Percentiles rank a stretch among this genome's conserved stretches.
These are phyloP conservation scores for Daboia siamensis DNA, from an alignment of 2,113 vertebrate genomes.

Conservation along the genomic window DNA sequence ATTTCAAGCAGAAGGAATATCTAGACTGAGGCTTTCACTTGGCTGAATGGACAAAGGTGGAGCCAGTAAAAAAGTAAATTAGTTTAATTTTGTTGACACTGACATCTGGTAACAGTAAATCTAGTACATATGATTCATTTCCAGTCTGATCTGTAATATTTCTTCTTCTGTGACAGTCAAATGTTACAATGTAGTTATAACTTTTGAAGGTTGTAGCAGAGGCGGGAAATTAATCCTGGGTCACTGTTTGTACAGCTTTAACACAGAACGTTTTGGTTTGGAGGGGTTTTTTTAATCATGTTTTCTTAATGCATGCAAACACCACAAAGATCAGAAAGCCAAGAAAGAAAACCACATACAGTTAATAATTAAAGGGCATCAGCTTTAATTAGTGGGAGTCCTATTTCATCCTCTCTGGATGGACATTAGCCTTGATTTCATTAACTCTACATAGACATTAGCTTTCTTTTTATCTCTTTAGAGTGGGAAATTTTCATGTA, in stretches of 20 bases:
- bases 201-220: not conserved
- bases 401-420: not conserved
- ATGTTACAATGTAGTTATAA: not conserved
- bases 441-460: not conserved
- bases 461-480: slow-evolving; percentile 1
- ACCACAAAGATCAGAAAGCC: not conserved
- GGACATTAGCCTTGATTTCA: not conserved
- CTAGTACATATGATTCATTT: not conserved
- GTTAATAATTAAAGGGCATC: not conserved
- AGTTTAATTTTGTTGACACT: not conserved
- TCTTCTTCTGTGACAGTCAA: not conserved
- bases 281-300: not conserved
- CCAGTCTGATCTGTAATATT: not conserved
- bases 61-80: not conserved
- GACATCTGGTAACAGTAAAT: not conserved
- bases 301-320: not conserved
- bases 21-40: not conserved
- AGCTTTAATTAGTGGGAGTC: not conserved
- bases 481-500: not conserved
- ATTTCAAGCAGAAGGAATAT: slow-evolving; percentile 1
- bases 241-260: not conserved
- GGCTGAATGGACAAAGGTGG: not conserved
- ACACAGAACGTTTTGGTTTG: not conserved
- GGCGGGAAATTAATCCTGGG: not conserved
- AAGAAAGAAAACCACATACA: not conserved